A percentile compares a stretch with the other conserved stretches of the same genome.
Evolutionary conservation across 2,888 invertebrate genomes (phyloP).

Genomic region (Cephonodes hylas): DNA sequence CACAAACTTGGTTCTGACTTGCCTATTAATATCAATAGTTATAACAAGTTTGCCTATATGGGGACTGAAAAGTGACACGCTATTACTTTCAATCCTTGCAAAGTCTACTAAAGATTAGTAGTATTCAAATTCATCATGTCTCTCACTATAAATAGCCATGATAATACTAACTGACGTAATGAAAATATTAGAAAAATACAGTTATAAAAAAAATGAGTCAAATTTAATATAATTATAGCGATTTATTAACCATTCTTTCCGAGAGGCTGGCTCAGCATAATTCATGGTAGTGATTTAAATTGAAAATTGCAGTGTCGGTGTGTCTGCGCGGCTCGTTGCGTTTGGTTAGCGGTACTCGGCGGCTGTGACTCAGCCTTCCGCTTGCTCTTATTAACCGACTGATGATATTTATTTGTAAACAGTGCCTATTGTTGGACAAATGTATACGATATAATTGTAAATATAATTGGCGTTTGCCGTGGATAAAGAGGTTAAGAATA

Average conservation of each 20-base stretch:
- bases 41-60: too few species aligned
- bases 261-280: neutral
- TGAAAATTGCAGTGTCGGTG: constrained; percentile 39
- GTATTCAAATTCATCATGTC: neutral
- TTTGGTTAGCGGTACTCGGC: constrained; percentile 36
- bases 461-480: neutral
- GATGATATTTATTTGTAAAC: neutral
- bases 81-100: too few species aligned
- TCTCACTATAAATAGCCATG: neutral
- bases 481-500: neutral
- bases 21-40: too few species aligned
- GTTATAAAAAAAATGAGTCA: neutral
- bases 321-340: constrained; percentile 22
- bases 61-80: too few species aligned
- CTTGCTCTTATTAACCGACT: neutral
- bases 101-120: too few species aligned
- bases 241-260: neutral
- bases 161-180: neutral
- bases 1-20: too few species aligned
- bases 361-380: neutral
- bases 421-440: neutral
- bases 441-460: too few species aligned
- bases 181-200: neutral
- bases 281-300: neutral
- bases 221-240: neutral